Conservation (phyloP, 2,888 invertebrate genomes). For the Micoletzkya japonica region DNA sequence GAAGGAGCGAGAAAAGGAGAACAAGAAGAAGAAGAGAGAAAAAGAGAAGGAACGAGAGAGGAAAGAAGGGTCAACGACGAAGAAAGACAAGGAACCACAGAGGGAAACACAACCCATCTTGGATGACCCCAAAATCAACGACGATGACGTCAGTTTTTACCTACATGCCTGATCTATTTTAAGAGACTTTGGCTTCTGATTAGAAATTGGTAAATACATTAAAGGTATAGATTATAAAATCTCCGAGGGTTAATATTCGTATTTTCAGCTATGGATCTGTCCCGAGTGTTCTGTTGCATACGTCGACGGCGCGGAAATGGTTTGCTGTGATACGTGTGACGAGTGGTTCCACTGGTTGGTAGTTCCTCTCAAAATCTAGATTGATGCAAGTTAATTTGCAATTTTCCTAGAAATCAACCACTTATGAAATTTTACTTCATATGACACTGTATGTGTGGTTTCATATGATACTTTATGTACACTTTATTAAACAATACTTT, state of each 20-base stretch:
- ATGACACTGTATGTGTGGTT: too few relatives aligned
- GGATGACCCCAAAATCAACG: not conserved
- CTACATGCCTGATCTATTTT: too few relatives aligned
- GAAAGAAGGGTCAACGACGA: not conserved
- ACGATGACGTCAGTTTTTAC: not conserved
- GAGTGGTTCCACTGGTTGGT: constrained; percentile 62
- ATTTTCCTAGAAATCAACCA: too few relatives aligned
- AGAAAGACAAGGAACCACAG: constrained; percentile 4
- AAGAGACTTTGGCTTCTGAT: too few relatives aligned
- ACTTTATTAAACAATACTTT: too few relatives aligned
- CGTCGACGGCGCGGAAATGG: constrained; percentile 59
- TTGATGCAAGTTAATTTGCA: too few relatives aligned
- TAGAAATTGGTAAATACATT: too few relatives aligned
- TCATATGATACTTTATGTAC: too few relatives aligned
- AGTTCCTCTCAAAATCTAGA: not conserved
- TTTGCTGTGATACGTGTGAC: constrained; percentile 58
- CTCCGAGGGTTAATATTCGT: too few relatives aligned
- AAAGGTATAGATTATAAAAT: too few relatives aligned
- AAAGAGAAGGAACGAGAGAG: constrained; percentile 13
- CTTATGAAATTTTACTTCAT: too few relatives aligned
- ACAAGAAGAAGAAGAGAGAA: not conserved
- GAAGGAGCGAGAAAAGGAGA: not conserved
- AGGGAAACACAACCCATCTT: not conserved
- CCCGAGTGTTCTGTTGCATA: constrained; percentile 60
- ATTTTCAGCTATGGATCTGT: constrained; percentile 59